These are phyloP conservation scores for Microplitis manilae DNA, from an alignment of 2,888 invertebrate species.

Conservation along the genomic window DNA sequence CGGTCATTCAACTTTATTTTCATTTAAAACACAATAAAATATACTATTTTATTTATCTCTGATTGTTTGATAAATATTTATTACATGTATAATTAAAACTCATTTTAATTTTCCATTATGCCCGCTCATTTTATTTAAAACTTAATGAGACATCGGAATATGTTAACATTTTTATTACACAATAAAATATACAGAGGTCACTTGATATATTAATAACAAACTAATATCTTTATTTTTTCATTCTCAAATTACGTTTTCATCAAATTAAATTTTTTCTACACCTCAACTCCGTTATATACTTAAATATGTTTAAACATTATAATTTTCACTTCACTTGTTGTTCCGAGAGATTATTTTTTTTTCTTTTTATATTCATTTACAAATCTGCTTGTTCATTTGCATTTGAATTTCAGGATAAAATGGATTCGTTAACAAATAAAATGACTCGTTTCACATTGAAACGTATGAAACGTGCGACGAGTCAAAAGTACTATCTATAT, in stretches of 20 bases:
- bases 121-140: background rate
- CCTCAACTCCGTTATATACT: background rate
- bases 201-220: too few relatives aligned
- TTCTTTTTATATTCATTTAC: background rate
- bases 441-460: conserved; percentile 13
- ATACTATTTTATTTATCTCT: background rate
- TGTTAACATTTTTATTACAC: background rate
- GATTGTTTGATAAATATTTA: background rate
- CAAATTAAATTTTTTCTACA: background rate
- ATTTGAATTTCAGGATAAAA: conserved; percentile 16
- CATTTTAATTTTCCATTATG: background rate
- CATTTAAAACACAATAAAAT: background rate
- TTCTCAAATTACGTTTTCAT: too few relatives aligned
- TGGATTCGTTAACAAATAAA: conserved; percentile 28
- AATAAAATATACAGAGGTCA: background rate
- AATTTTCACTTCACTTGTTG: background rate
- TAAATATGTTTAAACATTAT: background rate
- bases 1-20: background rate
- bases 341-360: conserved; percentile 9
- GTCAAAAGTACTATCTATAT: conserved; percentile 20
- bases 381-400: conserved; percentile 4
- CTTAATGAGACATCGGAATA: background rate
- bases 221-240: too few relatives aligned
- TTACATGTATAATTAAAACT: background rate
- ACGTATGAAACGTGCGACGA: conserved; percentile 18